phyloP scores from a whole-genome alignment of 2,113 vertebrate species.

The Phalacrocorax aristotelis region DNA sequence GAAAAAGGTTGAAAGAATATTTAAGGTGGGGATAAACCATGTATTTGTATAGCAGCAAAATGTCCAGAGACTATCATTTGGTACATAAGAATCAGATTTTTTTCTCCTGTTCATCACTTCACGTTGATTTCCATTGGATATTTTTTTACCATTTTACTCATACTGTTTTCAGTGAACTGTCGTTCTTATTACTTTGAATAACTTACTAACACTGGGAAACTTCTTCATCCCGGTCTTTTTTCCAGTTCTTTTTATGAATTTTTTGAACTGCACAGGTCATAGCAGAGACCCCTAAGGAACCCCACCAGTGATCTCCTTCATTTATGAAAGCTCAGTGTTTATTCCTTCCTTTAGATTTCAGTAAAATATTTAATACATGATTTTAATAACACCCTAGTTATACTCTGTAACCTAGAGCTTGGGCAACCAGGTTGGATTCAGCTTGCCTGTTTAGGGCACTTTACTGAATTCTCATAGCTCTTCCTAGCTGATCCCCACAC shows the following conservation, averaged over 20 bases:
- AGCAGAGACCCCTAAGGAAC: not conserved
- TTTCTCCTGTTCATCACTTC: not conserved
- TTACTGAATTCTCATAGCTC: not conserved
- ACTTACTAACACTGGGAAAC: not conserved
- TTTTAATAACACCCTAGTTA: not conserved
- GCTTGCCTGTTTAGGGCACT: not conserved
- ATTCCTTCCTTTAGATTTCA: not conserved
- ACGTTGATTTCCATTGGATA: not conserved
- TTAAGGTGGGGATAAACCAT: not conserved
- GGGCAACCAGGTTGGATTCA: not conserved
- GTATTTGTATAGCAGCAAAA: not conserved
- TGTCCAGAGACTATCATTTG: not conserved
- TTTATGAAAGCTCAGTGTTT: not conserved
- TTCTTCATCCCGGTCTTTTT: not conserved
- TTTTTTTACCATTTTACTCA: not conserved
- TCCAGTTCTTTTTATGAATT: not conserved
- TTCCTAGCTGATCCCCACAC: not conserved
- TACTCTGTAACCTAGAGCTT: not conserved
- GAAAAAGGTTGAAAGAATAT: not conserved
- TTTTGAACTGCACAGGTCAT: not conserved
- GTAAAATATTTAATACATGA: not conserved
- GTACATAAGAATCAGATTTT: not conserved
- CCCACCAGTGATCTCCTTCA: accelerated
- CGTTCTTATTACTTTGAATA: not conserved
- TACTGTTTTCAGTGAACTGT: not conserved